A percentile compares a stretch with the other conserved stretches of the same genome.
Conservation (phyloP, 1,140 invertebrate genomes). For the fruit fly (Drosophila melanogaster) region Release_6_plus_ISO1_MT NT_033779.5:14462501-14463000, state of each 20-base stretch:
- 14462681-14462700: neutral
- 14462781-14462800: too few species aligned
- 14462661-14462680: conserved; percentile 49
- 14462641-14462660: conserved; percentile 68
- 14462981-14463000: conserved; percentile 29
- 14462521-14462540: conserved; percentile 72
- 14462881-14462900: too few species aligned
- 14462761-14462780: too few species aligned
- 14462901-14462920: too few species aligned
- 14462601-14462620: conserved; percentile 65
- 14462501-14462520: conserved; percentile 30
- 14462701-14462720: conserved; percentile 21
- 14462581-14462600: conserved; percentile 64
- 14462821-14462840: neutral
- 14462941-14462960: neutral
- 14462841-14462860: too few species aligned
- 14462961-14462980: conserved; percentile 72
- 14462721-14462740: neutral
- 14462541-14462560: conserved; percentile 58
- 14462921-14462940: too few species aligned
- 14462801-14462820: neutral
- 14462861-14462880: too few species aligned
- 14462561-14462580: conserved; percentile 42
- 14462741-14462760: too few species aligned
- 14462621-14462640: conserved; percentile 79